Percentiles rank a stretch among this genome's conserved stretches.
These are phyloP conservation scores for Dolichopus griseipennis DNA, from an alignment of 2,888 invertebrate genomes.

Conservation along the genomic window DNA sequence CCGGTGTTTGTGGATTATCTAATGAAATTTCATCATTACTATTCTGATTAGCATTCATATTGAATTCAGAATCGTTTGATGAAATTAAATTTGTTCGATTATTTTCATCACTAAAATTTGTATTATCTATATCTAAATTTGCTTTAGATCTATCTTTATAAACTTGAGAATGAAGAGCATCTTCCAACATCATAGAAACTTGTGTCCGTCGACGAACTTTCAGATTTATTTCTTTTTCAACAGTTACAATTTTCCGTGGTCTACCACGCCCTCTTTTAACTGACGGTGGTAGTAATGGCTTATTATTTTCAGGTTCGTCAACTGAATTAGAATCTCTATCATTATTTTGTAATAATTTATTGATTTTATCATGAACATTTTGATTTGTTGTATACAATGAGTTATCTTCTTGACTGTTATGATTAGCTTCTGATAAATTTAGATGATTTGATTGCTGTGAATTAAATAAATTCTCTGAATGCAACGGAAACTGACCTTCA, in stretches of 20 bases:
- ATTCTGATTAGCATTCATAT: background rate
- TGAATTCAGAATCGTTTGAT: background rate
- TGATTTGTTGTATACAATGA: background rate
- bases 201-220: background rate
- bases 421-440: background rate
- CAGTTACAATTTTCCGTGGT: slow-evolving; percentile 39
- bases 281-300: slow-evolving; percentile 23
- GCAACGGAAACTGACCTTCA: background rate
- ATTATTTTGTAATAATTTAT: background rate
- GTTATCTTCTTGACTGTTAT: background rate
- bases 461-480: background rate
- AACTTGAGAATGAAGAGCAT: slow-evolving; percentile 7
- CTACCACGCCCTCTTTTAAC: slow-evolving; percentile 45
- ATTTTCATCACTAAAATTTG: background rate
- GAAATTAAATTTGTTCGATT: background rate
- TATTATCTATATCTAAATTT: background rate
- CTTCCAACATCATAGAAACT: slow-evolving; percentile 5
- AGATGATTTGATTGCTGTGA: background rate
- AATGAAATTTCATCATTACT: background rate
- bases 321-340: slow-evolving; percentile 9
- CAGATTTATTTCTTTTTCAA: slow-evolving; percentile 15
- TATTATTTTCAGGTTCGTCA: slow-evolving; percentile 28
- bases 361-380: background rate
- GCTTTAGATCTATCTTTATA: background rate
- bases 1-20: background rate